Percentiles rank a stretch among this genome's conserved stretches.
phyloP scores from a whole-genome alignment of 2,113 vertebrate genomes.

The Eleginops maclovinus region DNA sequence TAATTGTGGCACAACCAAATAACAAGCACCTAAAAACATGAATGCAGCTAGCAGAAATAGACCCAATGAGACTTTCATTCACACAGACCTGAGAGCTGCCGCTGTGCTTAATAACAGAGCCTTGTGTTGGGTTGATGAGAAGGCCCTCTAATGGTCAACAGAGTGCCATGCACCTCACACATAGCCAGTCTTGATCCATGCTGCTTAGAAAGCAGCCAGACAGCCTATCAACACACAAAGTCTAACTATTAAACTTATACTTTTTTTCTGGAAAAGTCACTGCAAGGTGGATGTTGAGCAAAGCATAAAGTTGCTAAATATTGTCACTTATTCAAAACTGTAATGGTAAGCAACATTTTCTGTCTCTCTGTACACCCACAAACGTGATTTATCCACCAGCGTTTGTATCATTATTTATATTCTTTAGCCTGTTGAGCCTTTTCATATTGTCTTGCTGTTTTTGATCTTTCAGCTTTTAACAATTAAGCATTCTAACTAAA shows the following conservation, averaged over 20 bases:
- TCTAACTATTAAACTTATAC: neutral
- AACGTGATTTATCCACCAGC: neutral
- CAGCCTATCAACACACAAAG: neutral
- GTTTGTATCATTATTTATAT: neutral
- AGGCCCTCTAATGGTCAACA: slow-evolving; percentile 59
- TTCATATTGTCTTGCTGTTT: neutral
- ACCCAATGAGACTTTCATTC: neutral
- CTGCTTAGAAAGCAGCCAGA: neutral
- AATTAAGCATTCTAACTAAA: slow-evolving; percentile 26
- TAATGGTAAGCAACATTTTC: neutral
- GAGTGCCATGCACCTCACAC: slow-evolving; percentile 23
- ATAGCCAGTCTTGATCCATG: neutral
- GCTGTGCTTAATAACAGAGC: neutral
- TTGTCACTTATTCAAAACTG: slow-evolving; percentile 2
- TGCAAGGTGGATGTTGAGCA: neutral
- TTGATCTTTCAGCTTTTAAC: slow-evolving; percentile 7
- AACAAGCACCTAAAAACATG: neutral
- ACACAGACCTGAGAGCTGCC: neutral
- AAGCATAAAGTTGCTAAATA: neutral
- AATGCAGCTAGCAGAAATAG: neutral
- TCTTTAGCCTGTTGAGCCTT: neutral
- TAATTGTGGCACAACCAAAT: neutral
- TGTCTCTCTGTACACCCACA: neutral
- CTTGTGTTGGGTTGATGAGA: slow-evolving; percentile 11
- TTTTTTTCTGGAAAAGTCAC: neutral